Evolutionary conservation across 1,140 invertebrate genomes (phyloP).

Genomic region (Drusus annulatus): DNA sequence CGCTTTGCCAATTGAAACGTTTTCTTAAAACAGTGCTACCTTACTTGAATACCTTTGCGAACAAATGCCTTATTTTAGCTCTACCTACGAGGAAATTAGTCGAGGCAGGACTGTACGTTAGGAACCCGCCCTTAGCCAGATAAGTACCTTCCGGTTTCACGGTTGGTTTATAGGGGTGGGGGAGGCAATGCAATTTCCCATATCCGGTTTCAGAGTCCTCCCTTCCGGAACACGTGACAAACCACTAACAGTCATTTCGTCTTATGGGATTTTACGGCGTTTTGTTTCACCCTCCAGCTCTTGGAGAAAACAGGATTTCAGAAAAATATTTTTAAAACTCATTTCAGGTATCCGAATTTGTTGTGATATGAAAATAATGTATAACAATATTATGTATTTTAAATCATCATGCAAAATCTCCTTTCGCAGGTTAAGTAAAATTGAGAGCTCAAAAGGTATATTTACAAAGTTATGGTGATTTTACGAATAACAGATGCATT

Average conservation of each 20-base stretch:
- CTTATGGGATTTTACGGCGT: conserved; percentile 11
- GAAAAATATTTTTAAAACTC: background rate
- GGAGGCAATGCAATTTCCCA: conserved; percentile 27
- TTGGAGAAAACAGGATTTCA: background rate
- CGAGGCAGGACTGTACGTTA: background rate
- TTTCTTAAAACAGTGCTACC: too few species aligned
- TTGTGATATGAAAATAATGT: too few species aligned
- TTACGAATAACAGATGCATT: too few species aligned
- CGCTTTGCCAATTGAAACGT: too few species aligned
- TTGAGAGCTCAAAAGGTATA: too few species aligned
- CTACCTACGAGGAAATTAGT: background rate
- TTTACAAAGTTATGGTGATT: too few species aligned
- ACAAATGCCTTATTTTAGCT: background rate
- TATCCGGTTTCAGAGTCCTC: conserved; percentile 29
- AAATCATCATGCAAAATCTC: too few species aligned
- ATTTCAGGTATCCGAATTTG: too few species aligned
- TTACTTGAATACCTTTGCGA: too few species aligned
- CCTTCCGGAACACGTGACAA: conserved; percentile 34
- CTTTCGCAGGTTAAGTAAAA: too few species aligned
- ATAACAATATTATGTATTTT: too few species aligned
- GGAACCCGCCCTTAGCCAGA: background rate
- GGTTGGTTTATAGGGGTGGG: conserved; percentile 23
- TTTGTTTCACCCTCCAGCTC: conserved; percentile 2
- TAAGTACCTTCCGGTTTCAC: conserved; percentile 11
- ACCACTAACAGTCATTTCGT: conserved; percentile 30